Evolutionary conservation across 92 coral and sea anemone species (phyloP), one percentile per base, ranked within the genome.

Genomic region (Plumapathes pennacea): DNA sequence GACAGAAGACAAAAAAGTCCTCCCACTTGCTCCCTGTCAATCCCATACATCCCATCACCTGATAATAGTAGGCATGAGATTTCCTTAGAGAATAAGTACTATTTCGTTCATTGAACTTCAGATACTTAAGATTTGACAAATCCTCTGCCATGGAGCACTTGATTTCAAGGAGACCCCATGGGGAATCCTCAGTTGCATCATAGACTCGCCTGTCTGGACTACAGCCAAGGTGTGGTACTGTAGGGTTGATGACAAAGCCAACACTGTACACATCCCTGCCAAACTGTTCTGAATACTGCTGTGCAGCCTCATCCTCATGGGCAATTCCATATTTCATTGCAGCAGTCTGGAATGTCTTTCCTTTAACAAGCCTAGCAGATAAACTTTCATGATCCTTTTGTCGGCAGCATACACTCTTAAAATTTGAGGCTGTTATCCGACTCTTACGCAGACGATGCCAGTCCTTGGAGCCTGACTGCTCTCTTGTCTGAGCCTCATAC

Each of bases 161-260:
- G 52, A 78, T 78, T 52, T 77, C 85, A 0, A 69, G 36, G 9
- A 69, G 39, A 33, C 78, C 85, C 85, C 72, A 60, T 43, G 66
- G 46, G n/a, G 23, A 15, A 5, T 60, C 23, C 46, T 68, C 78
- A 8, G 59, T 29, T 5, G 45, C 39, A 37, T 76, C 70, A 59
- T 38, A 67, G 15, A 69, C 78, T 32, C 78, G 31, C 44, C 84
- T 49, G 60, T 77, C 84, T 45, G 84, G 84, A 18, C 77, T 67
- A 41, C 75, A 65, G 21, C 68, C 83, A 36, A 76, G 83, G 69
- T 76, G 83, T 27, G 83, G 63, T 10, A 65, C 20, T 5, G 83
- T 65, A 4, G 68, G 69, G 44, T 76, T 74, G 17, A 74, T 74
- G 1, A 64, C 69, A 66, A 76, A 40, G 15, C 83, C 83, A 26